Percentiles rank a stretch among this genome's conserved stretches.
phyloP scores from a whole-genome alignment of 2,888 invertebrate genomes.

The Thecophora atra region DNA sequence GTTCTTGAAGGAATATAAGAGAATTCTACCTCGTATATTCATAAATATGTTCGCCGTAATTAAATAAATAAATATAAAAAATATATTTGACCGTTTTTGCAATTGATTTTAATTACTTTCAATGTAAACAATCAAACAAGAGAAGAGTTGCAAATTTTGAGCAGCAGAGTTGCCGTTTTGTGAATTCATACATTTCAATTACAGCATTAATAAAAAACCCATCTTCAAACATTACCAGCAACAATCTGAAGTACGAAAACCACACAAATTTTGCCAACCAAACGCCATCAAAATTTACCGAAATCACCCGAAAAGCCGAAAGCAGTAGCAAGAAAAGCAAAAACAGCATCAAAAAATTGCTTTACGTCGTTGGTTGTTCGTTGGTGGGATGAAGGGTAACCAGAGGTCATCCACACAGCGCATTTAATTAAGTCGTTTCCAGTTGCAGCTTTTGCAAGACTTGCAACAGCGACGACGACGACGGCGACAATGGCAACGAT shows the following conservation, averaged over 20 bases:
- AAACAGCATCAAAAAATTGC: no score
- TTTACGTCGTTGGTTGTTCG: neutral
- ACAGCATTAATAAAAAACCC: neutral
- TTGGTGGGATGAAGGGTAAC: neutral
- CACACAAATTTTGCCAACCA: neutral
- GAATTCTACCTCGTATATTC: no score
- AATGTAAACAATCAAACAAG: slow-evolving; percentile 16
- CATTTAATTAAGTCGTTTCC: slow-evolving; percentile 38
- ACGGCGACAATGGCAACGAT: no score
- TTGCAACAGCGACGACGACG: slow-evolving; percentile 2
- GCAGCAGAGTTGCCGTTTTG: slow-evolving; percentile 17
- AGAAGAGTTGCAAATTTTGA: neutral
- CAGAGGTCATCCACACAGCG: slow-evolving; percentile 2
- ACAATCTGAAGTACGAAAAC: neutral
- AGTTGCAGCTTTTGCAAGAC: slow-evolving; percentile 24
- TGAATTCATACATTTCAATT: slow-evolving; percentile 20
- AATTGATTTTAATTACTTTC: slow-evolving; percentile 22
- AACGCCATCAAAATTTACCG: neutral
- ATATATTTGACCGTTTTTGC: slow-evolving; percentile 17
- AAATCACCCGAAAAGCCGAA: neutral
- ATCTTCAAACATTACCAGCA: neutral
- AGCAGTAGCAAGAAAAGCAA: neutral
- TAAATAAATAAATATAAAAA: neutral
- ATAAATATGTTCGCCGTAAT: neutral
- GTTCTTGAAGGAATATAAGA: no score